phyloP scores from a whole-genome alignment of 1,140 invertebrate genomes.

The Anoplolepis gracilipes region DNA sequence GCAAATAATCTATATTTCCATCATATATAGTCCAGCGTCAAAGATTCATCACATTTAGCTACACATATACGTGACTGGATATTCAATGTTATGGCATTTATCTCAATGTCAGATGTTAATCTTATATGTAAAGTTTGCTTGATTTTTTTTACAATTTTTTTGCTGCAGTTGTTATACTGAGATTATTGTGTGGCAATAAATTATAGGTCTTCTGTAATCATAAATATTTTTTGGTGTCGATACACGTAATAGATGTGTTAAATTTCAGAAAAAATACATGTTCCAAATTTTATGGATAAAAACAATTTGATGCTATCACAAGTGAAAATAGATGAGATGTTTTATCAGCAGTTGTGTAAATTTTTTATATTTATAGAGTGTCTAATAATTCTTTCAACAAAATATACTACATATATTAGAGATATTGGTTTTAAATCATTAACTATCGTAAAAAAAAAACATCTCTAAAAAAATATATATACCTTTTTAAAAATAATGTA shows the following conservation, averaged over 20 bases:
- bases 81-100: conserved; percentile 29
- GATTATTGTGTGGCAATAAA: neutral
- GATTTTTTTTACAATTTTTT: conserved; percentile 4
- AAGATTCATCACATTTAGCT: conserved; percentile 36
- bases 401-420: neutral
- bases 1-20: conserved; percentile 47
- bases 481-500: neutral
- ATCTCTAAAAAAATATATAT: neutral
- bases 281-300: neutral
- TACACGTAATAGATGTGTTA: conserved; percentile 22
- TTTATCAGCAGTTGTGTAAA: conserved; percentile 2
- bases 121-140: neutral
- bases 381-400: neutral
- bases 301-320: conserved; percentile 21
- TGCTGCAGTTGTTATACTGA: neutral
- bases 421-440: neutral
- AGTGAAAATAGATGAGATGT: conserved; percentile 1
- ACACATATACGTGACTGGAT: neutral
- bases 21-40: neutral
- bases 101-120: conserved; percentile 44
- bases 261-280: conserved; percentile 5
- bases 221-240: conserved; percentile 31
- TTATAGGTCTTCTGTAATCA: conserved; percentile 20
- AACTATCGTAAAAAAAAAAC: neutral
- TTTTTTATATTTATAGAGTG: neutral